These are phyloP conservation scores for Drosophila melanica DNA, from an alignment of 1,140 invertebrate genomes.

Conservation along the genomic window DNA sequence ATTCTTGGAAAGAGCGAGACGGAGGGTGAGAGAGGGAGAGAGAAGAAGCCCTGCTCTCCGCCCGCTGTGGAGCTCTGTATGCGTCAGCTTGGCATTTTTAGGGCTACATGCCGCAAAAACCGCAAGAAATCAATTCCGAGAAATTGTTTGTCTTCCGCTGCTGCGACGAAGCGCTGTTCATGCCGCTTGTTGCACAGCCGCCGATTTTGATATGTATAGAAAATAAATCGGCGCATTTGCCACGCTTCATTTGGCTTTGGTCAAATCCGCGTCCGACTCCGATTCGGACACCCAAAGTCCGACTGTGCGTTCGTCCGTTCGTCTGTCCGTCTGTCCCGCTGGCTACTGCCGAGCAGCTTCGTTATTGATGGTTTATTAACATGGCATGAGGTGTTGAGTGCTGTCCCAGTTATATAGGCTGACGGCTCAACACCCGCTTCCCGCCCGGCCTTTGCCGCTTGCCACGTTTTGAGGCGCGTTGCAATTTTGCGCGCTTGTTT, in stretches of 20 bases:
- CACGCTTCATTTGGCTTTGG: slow-evolving; percentile 58
- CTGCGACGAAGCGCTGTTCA: slow-evolving; percentile 8
- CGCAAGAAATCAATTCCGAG: slow-evolving; percentile 78
- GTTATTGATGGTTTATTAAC: slow-evolving; percentile 74
- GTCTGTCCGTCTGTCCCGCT: neutral
- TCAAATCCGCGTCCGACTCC: slow-evolving; percentile 8
- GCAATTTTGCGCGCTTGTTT: slow-evolving; percentile 45
- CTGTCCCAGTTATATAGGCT: slow-evolving; percentile 40
- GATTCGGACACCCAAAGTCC: neutral
- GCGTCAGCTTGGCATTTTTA: slow-evolving; percentile 62
- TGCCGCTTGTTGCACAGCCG: slow-evolving; percentile 29
- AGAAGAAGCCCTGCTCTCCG: neutral
- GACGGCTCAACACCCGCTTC: neutral
- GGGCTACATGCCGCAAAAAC: slow-evolving; percentile 74
- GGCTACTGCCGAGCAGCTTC: slow-evolving; percentile 25
- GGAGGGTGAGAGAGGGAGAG: neutral
- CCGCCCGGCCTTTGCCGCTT: neutral
- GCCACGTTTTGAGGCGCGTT: slow-evolving; percentile 10
- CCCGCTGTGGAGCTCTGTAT: neutral
- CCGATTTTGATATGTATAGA: slow-evolving; percentile 43
- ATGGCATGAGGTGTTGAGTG: slow-evolving; percentile 71
- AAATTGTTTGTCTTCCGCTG: slow-evolving; percentile 79
- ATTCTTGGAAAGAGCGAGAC: slow-evolving; percentile 6
- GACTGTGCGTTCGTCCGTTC: neutral
- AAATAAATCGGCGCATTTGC: slow-evolving; percentile 66